Evolutionary conservation across 2,888 invertebrate genomes (phyloP).

Genomic region (Pseudolycoriella hygida): DNA sequence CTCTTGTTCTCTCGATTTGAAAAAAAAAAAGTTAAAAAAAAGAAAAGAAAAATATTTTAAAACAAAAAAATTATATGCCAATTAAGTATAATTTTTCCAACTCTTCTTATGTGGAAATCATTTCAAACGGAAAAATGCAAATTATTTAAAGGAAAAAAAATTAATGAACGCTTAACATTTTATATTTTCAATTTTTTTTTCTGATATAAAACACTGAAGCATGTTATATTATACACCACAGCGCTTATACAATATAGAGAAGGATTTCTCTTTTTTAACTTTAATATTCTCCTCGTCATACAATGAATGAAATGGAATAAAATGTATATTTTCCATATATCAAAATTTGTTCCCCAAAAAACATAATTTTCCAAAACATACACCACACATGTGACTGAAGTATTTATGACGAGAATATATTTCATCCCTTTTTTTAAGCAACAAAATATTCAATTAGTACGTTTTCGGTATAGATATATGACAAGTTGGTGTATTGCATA

Average conservation of each 20-base stretch:
- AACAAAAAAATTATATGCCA: constrained; percentile 4
- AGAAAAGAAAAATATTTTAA: not conserved
- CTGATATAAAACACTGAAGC: not conserved
- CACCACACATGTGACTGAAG: constrained; percentile 1
- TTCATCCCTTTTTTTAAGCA: not conserved
- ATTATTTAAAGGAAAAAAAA: not conserved
- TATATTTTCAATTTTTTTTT: not conserved
- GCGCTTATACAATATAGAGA: not conserved
- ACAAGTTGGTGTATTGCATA: no score
- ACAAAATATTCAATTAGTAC: not conserved
- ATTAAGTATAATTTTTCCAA: constrained; percentile 3
- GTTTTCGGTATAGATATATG: not conserved
- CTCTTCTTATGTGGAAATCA: constrained; percentile 3
- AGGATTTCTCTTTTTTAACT: not conserved
- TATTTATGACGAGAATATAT: not conserved
- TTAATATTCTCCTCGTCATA: not conserved
- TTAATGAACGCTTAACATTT: constrained; percentile 2
- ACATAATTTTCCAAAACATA: not conserved
- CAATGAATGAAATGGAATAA: not conserved
- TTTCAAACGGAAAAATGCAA: constrained; percentile 3
- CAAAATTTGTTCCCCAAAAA: not conserved
- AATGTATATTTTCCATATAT: not conserved
- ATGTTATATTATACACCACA: not conserved
- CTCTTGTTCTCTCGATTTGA: not conserved
- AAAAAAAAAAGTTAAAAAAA: not conserved